These are phyloP conservation scores for Macrophya annulata DNA, from an alignment of 2,888 invertebrate genomes.

Conservation along the genomic window DNA sequence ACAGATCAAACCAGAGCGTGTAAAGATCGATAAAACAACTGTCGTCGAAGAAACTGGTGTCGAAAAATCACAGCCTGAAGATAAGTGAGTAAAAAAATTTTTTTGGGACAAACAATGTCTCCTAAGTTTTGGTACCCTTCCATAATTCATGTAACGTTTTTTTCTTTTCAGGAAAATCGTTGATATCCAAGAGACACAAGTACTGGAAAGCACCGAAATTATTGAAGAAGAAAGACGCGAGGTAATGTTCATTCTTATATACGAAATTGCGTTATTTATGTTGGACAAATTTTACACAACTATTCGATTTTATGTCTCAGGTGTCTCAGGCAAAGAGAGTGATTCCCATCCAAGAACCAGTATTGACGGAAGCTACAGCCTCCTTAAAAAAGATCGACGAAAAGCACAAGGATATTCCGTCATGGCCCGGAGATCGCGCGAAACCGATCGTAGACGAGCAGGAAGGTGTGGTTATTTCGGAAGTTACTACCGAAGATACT, in stretches of 20 bases:
- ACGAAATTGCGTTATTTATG: slow-evolving; percentile 36
- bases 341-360: slow-evolving; percentile 82
- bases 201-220: slow-evolving; percentile 83
- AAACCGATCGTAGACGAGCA: slow-evolving; percentile 81
- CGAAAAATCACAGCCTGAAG: slow-evolving; percentile 73
- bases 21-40: slow-evolving; percentile 79
- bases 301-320: slow-evolving; percentile 64
- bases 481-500: slow-evolving; percentile 72
- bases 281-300: not conserved
- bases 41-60: slow-evolving; percentile 68
- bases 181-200: slow-evolving; percentile 81
- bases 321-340: slow-evolving; percentile 80
- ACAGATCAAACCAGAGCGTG: slow-evolving; percentile 80
- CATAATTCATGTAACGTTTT: not conserved
- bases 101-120: slow-evolving; percentile 6
- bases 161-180: slow-evolving; percentile 78
- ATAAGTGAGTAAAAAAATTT: slow-evolving; percentile 75
- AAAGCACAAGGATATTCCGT: slow-evolving; percentile 78
- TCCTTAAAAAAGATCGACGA: slow-evolving; percentile 85
- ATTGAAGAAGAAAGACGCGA: slow-evolving; percentile 78
- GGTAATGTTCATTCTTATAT: slow-evolving; percentile 59
- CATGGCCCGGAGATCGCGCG: slow-evolving; percentile 79
- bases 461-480: slow-evolving; percentile 74
- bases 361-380: slow-evolving; percentile 84
- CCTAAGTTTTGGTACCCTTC: not conserved